Conservation (phyloP, 1,140 invertebrate species). For the Achroia grisella region DNA sequence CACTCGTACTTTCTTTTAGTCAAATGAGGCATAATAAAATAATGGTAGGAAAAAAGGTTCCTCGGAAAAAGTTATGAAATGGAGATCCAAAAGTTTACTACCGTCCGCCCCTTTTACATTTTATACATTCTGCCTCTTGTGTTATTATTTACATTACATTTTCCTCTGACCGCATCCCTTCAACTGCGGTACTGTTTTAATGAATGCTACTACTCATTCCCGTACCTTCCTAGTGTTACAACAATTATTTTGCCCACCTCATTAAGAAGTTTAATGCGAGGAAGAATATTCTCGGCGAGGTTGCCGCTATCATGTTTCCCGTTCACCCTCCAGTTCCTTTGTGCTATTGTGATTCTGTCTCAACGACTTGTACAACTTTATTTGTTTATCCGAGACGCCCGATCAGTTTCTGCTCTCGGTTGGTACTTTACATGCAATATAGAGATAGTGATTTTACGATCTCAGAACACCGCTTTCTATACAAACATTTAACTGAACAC, state of each 20-base stretch:
- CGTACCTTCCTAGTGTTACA: conserved; percentile 62
- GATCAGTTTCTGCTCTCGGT: conserved; percentile 13
- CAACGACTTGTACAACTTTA: conserved; percentile 18
- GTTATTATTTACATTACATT: conserved; percentile 66
- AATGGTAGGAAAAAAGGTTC: conserved; percentile 57
- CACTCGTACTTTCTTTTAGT: conserved; percentile 57
- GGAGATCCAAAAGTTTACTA: conserved; percentile 51
- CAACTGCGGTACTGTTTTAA: conserved; percentile 50
- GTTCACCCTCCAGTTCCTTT: conserved; percentile 22
- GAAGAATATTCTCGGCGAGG: conserved; percentile 46
- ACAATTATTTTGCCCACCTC: conserved; percentile 65
- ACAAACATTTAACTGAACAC: no score
- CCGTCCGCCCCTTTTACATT: conserved; percentile 43
- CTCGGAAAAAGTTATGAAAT: conserved; percentile 59
- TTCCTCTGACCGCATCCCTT: conserved; percentile 42
- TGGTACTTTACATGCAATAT: conserved; percentile 13
- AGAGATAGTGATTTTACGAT: not conserved
- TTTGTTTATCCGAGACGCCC: conserved; percentile 24
- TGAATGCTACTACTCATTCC: conserved; percentile 48
- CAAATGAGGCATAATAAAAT: conserved; percentile 63
- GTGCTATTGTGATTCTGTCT: conserved; percentile 26
- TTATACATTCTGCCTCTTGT: conserved; percentile 43
- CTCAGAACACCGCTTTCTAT: not conserved
- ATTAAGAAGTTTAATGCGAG: conserved; percentile 60
- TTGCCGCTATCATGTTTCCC: conserved; percentile 27